These are phyloP conservation scores for Eupithecia pulchellata DNA, from an alignment of 2,888 invertebrate species.

Conservation along the genomic window DNA sequence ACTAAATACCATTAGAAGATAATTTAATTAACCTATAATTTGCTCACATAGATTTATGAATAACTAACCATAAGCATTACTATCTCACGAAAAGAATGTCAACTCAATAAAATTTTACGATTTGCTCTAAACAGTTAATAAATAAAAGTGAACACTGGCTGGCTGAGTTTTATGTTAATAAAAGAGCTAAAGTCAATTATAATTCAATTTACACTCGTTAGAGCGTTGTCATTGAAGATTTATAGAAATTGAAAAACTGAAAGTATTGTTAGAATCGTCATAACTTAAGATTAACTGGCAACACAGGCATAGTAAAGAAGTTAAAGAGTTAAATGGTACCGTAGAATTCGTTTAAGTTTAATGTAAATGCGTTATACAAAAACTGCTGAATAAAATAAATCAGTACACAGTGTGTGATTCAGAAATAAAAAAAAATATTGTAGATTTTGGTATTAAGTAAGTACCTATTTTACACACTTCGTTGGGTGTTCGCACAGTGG, in stretches of 20 bases:
- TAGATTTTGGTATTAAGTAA: no score
- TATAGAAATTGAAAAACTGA: constrained; percentile 5
- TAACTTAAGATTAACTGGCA: constrained; percentile 6
- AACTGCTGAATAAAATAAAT: no score
- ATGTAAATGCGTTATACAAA: no score
- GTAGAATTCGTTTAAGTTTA: neutral
- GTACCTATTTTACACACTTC: no score
- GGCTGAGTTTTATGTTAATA: constrained; percentile 36
- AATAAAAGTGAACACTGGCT: constrained; percentile 24
- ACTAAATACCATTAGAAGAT: constrained; percentile 1
- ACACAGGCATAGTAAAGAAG: neutral
- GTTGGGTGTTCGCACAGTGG: no score
- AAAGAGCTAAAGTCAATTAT: constrained; percentile 26
- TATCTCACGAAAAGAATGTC: constrained; percentile 23
- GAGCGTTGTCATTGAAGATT: constrained; percentile 13
- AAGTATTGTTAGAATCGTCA: neutral
- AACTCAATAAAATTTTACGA: constrained; percentile 28
- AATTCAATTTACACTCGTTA: constrained; percentile 30
- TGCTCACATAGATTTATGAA: constrained; percentile 1
- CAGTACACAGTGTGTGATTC: no score
- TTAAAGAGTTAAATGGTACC: neutral
- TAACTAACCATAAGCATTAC: constrained; percentile 7
- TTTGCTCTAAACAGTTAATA: constrained; percentile 24
- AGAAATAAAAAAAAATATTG: no score
- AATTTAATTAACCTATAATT: constrained; percentile 13